A percentile compares a stretch with the other conserved stretches of the same genome.
Conservation (phyloP, 2,113 vertebrate genomes). For the Alligator mississippiensis region DNA sequence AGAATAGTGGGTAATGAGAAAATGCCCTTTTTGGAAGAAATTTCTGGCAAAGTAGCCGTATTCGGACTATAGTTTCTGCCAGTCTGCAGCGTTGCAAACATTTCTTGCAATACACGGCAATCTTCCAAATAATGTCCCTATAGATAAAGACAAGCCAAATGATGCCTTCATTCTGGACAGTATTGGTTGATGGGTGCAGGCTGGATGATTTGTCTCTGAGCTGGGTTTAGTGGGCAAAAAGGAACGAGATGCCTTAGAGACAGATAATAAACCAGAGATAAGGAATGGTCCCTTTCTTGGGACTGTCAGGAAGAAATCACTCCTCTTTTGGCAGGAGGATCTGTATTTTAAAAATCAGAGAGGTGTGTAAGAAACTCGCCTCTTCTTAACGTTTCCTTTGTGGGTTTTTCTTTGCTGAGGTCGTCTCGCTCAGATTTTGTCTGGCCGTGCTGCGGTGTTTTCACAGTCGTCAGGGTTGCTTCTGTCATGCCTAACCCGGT, state of each 20-base stretch:
- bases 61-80: neutral
- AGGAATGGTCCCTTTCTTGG: neutral
- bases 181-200: neutral
- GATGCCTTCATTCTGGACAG: neutral
- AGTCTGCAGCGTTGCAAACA: neutral
- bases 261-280: neutral
- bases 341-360: accelerated
- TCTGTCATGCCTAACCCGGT: neutral
- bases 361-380: slow-evolving; percentile 52
- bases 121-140: neutral
- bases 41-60: neutral
- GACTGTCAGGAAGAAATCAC: neutral
- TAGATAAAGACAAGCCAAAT: neutral
- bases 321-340: neutral
- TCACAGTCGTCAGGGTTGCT: neutral
- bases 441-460: neutral
- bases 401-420: slow-evolving; percentile 27
- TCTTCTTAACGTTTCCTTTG: slow-evolving; percentile 45
- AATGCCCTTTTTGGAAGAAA: neutral
- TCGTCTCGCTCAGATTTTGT: neutral
- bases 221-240: neutral
- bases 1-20: neutral
- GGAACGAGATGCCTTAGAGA: neutral
- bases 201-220: neutral
- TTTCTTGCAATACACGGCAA: neutral